A percentile compares a stretch with the other conserved stretches of the same genome.
phyloP scores from a whole-genome alignment of 2,797 vertebrate genomes.

The Cuniculus paca region DNA sequence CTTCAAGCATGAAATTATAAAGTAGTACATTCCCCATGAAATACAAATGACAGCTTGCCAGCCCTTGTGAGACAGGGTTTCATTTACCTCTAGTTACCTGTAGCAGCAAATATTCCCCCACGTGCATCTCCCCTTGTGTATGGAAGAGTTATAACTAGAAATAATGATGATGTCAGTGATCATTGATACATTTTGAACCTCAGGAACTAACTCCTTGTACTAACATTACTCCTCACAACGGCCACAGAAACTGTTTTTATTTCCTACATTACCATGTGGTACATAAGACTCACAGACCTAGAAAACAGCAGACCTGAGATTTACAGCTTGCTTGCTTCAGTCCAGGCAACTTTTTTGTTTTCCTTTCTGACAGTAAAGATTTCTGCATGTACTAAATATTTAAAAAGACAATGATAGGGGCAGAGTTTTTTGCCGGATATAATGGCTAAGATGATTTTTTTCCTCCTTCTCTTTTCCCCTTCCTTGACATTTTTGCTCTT shows the following conservation, averaged over 20 bases:
- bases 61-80: neutral
- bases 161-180: neutral
- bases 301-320: neutral
- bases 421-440: neutral
- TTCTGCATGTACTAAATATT: neutral
- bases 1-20: slow-evolving; percentile 12
- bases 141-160: neutral
- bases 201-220: neutral
- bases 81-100: neutral
- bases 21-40: neutral
- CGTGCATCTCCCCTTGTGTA: neutral
- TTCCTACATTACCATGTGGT: neutral
- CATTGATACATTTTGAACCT: neutral
- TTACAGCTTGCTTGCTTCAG: too few species aligned
- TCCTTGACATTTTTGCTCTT: neutral
- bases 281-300: neutral
- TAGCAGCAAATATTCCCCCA: neutral
- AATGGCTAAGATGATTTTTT: neutral
- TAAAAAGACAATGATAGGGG: neutral
- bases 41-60: neutral
- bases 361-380: neutral
- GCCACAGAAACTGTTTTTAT: neutral
- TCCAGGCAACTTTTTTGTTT: neutral
- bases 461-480: neutral
- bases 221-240: neutral